Evolutionary conservation across 2,797 vertebrate genomes (phyloP), one percentile per base, ranked within the genome.

Genomic region (Cheirogaleus major): DNA sequence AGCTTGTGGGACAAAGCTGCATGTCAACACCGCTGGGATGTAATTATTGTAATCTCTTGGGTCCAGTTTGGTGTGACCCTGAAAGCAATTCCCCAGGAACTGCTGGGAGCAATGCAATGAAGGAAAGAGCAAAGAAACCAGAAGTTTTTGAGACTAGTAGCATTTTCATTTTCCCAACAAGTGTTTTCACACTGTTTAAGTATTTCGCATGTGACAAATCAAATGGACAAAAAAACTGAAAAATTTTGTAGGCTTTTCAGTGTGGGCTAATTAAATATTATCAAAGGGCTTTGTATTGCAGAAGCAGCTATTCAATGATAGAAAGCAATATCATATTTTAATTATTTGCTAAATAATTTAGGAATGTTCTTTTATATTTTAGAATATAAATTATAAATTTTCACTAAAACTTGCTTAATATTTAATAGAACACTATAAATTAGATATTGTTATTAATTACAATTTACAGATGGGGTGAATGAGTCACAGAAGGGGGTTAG

Each of bases 1-100:
- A 98, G 97, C 98, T 99, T 97, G 97, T 97, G 98, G 97, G 93
- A 97, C 93, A 61, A 97, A 98, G 98, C 97, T 96, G 91, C 83
- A 69, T 98, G 96, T 98, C 98, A 98, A 63, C 75, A 86, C 96
- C 89, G 95, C 86, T 91, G 72, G 94, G 97, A 98, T 98, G 97
- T 95, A 97, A 97, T 97, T 97, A 96, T 50, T 98, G 96, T 97
- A 95, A 9, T 95, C 83, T 96, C 96, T 83, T 97, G 97, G 97
- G 97, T 97, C 65, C 78, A 96, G 96, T 97, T 95, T 97, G 93
- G 25, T 25, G 5, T 97, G 96, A 98, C 96, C 52, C 96, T 95
- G 95, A 76, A 94, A 93, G 85, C 93, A 97, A 70, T 98, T 98
- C 97, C 95, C 95, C 93, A 84, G 92, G 6, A 95, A 85, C 87